A percentile compares a stretch with the other conserved stretches of the same genome.
Conservation (phyloP, 2,888 invertebrate species). For the Holacanthella duospinosa region DNA sequence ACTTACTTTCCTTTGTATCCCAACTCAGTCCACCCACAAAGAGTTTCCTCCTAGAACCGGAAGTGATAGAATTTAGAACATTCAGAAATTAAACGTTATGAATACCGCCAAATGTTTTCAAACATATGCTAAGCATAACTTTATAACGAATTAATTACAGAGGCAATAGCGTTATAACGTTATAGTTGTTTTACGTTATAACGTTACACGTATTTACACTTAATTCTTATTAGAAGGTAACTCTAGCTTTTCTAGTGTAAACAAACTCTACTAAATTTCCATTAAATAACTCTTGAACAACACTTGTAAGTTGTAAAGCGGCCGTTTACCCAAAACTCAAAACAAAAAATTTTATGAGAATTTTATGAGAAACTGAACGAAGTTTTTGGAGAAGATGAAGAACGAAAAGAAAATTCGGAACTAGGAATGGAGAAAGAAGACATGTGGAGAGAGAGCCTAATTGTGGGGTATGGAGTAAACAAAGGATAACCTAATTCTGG, state of each 20-base stretch:
- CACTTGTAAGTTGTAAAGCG: background rate
- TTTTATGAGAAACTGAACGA: background rate
- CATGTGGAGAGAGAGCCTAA: background rate
- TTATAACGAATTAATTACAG: background rate
- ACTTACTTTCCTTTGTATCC: constrained; percentile 12
- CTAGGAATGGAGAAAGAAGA: background rate
- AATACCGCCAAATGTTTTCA: too few species aligned
- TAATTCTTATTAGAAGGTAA: background rate
- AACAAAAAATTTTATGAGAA: background rate
- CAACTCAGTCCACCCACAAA: constrained; percentile 11
- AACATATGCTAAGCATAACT: background rate
- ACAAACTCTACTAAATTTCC: background rate
- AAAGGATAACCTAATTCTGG: background rate
- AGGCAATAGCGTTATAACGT: constrained; percentile 2
- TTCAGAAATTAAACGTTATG: constrained; percentile 8
- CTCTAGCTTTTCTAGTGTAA: background rate
- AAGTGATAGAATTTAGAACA: background rate
- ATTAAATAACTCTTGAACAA: too few species aligned
- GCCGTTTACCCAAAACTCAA: background rate
- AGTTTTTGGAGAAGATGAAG: too few species aligned
- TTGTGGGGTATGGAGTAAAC: background rate
- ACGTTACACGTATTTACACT: background rate
- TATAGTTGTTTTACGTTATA: constrained; percentile 3
- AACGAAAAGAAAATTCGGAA: background rate
- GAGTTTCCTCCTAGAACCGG: constrained; percentile 9